Evolutionary conservation across 2,888 invertebrate genomes (phyloP).

Genomic region (Eubasilissa splendida): DNA sequence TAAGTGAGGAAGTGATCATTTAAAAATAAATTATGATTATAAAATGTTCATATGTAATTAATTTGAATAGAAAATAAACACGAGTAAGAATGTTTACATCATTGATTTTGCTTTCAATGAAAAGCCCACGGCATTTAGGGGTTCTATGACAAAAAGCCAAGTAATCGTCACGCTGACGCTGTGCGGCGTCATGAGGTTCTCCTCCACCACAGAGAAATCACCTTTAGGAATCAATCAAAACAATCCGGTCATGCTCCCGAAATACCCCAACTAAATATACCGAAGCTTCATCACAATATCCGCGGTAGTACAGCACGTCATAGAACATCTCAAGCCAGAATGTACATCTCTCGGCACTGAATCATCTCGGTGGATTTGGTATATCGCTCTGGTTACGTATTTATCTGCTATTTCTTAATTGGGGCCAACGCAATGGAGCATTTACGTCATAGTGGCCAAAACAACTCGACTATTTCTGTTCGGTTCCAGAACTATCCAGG

Average conservation of each 20-base stretch:
- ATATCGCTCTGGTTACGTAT: constrained; percentile 38
- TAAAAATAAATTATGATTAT: too few species aligned
- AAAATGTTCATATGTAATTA: too few species aligned
- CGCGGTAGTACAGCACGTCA: not conserved
- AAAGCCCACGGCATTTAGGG: constrained; percentile 18
- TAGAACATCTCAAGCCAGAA: constrained; percentile 30
- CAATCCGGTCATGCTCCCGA: constrained; percentile 43
- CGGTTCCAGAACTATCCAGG: constrained; percentile 51
- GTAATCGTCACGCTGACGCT: constrained; percentile 48
- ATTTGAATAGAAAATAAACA: too few species aligned
- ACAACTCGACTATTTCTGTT: constrained; percentile 50
- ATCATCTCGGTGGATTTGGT: constrained; percentile 43
- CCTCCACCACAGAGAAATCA: constrained; percentile 37
- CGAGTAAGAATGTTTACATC: too few species aligned
- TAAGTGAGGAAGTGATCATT: too few species aligned
- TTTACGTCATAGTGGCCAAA: constrained; percentile 53
- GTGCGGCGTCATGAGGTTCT: constrained; percentile 36
- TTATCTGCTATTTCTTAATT: constrained; percentile 51
- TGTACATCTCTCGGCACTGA: constrained; percentile 43
- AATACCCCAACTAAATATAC: constrained; percentile 46
- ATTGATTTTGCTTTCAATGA: not conserved
- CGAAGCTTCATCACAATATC: constrained; percentile 36
- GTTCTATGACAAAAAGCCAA: constrained; percentile 32
- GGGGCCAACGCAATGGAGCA: constrained; percentile 56
- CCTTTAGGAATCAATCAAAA: constrained; percentile 49